phyloP scores from a whole-genome alignment of 2,113 vertebrate genomes.

The Cichladusa arquata region DNA sequence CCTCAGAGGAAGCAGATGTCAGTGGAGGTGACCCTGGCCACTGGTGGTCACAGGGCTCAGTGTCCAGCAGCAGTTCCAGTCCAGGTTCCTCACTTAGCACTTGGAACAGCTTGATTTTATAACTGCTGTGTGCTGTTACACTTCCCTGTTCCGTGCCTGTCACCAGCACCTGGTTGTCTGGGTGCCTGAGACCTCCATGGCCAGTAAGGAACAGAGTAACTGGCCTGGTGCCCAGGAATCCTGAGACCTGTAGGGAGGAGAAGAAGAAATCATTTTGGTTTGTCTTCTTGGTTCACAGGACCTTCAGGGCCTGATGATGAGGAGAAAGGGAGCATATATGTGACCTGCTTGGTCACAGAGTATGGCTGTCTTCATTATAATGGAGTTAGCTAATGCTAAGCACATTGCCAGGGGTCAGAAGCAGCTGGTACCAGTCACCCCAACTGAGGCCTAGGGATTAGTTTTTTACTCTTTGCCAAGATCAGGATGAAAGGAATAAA shows the following conservation, averaged over 20 bases:
- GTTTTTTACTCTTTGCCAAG: background rate
- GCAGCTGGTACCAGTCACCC: background rate
- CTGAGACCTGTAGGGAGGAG: background rate
- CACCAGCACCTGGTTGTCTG: background rate
- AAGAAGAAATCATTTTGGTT: background rate
- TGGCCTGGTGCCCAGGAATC: background rate
- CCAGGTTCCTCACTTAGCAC: background rate
- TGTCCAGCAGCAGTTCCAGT: background rate
- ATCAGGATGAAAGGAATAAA: background rate
- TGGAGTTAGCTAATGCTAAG: background rate
- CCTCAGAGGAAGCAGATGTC: background rate
- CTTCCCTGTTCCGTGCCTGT: background rate
- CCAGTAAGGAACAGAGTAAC: background rate
- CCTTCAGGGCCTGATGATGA: background rate
- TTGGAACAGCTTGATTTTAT: background rate
- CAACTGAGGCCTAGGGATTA: background rate
- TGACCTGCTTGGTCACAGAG: background rate
- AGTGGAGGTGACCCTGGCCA: background rate
- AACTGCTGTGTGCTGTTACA: background rate
- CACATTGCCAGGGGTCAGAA: background rate
- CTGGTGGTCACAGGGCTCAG: rapidly evolving
- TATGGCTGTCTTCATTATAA: background rate
- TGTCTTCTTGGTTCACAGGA: background rate
- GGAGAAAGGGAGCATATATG: background rate
- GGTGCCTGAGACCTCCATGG: background rate